phyloP scores from a whole-genome alignment of 2,797 vertebrate species.

The Scarus forsteni region DNA sequence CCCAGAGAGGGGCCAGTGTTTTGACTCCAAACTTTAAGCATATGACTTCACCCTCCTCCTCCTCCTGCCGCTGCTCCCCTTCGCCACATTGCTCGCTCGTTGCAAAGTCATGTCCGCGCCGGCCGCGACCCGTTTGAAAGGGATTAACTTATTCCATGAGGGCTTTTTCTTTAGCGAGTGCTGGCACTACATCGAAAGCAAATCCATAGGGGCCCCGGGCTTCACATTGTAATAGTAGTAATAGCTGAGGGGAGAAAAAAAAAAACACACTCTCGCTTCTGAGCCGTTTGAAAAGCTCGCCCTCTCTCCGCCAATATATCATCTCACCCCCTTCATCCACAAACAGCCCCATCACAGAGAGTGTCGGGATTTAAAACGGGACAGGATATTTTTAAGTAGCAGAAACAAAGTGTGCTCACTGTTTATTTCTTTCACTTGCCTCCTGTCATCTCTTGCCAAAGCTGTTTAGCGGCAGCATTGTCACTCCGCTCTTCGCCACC shows the following conservation, averaged over 20 bases:
- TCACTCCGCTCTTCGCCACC: constrained; percentile 74
- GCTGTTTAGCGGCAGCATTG: constrained; percentile 82
- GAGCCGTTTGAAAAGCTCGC: constrained; percentile 63
- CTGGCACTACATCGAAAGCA: constrained; percentile 76
- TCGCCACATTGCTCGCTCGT: constrained; percentile 50
- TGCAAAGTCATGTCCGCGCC: constrained; percentile 81
- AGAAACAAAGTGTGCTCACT: constrained; percentile 81
- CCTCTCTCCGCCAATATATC: constrained; percentile 57
- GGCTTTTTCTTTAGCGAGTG: constrained; percentile 77
- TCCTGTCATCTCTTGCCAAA: constrained; percentile 86
- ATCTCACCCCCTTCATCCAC: constrained; percentile 64
- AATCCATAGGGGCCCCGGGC: constrained; percentile 76
- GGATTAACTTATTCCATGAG: constrained; percentile 80
- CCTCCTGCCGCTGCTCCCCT: constrained; percentile 11
- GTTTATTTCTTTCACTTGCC: constrained; percentile 80
- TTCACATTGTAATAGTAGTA: constrained; percentile 81
- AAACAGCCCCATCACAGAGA: constrained; percentile 69
- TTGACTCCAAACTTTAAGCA: constrained; percentile 79
- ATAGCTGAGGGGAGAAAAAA: constrained; percentile 61
- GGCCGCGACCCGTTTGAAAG: constrained; percentile 75
- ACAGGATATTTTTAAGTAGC: constrained; percentile 85
- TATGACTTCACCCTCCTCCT: constrained; percentile 72
- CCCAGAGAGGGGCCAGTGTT: constrained; percentile 66
- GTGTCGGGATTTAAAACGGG: constrained; percentile 80
- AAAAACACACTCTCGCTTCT: constrained; percentile 37